A percentile compares a stretch with the other conserved stretches of the same genome.
Evolutionary conservation across 2,888 invertebrate genomes (phyloP).

Genomic region (Pteria penguin): DNA sequence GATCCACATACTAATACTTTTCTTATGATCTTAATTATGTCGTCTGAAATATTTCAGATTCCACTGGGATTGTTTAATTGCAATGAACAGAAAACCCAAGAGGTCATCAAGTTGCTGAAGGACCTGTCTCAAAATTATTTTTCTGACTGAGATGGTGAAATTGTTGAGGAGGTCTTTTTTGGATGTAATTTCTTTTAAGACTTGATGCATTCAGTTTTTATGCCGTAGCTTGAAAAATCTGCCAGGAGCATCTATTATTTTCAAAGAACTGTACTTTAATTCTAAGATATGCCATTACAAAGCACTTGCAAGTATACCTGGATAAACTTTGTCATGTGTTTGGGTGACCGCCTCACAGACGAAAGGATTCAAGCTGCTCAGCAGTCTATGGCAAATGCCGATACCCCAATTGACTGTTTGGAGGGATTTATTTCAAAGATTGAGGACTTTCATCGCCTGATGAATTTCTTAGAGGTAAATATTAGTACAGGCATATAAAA

Average conservation of each 20-base stretch:
- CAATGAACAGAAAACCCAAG: conserved; percentile 36
- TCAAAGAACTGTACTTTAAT: too few species aligned
- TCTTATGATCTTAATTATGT: too few species aligned
- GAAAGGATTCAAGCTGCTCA: conserved; percentile 19
- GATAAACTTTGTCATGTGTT: neutral
- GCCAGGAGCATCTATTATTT: too few species aligned
- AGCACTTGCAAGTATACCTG: too few species aligned
- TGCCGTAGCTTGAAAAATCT: too few species aligned
- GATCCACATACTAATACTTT: too few species aligned
- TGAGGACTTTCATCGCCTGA: conserved; percentile 30
- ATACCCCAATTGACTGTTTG: neutral
- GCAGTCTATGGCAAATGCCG: neutral
- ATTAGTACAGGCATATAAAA: too few species aligned
- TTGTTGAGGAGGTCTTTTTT: conserved; percentile 37
- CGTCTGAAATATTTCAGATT: too few species aligned
- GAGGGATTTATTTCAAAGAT: conserved; percentile 24
- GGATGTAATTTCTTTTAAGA: too few species aligned
- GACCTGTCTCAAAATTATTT: conserved; percentile 27
- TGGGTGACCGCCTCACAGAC: conserved; percentile 11
- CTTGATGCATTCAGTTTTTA: too few species aligned
- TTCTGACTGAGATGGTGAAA: conserved; percentile 29
- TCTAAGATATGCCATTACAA: too few species aligned
- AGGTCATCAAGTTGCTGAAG: conserved; percentile 27
- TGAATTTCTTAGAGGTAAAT: conserved; percentile 25
- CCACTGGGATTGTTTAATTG: conserved; percentile 22